Base-by-base conservation (phyloP, 2,888 invertebrate genomes). In the Gonocerus acuteangulatus region DNA sequence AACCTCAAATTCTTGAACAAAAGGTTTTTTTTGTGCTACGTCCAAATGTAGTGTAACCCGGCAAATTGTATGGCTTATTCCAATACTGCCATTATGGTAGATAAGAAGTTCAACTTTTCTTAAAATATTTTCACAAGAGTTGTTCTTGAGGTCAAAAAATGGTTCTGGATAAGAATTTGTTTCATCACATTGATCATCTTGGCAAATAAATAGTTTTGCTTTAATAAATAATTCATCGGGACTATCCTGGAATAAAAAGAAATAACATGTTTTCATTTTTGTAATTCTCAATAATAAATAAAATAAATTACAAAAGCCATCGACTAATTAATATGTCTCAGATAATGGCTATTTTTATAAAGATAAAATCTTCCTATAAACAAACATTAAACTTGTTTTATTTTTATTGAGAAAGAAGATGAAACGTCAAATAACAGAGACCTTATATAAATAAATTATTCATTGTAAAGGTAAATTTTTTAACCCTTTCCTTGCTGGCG, bases 51-150 rank as follows among this genome's bases (percentile, higher is more conserved):
- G 70, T 16, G 72, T 70, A 59, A 79, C 72, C 64, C 73, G 73
- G 1, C 74, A 74, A 22, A 72, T 68, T 11, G 77, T 71, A 21
- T 70, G 69, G 1, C 69, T 67, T 16, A 81, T 76, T 2, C 81
- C 80, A 39, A 70, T 67, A 0, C 76, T 75, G 2, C 80, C 80
- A 67, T 78, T 77, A 64, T 79, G 77, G 57, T 68, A 62, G 51
- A 79, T 70, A 2, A 71, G 66, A 60, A 76, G 75, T 52, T 71
- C 71, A 2, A 78, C 68, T 32, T 68, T 68, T 54, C 70, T 72
- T 1, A 76, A 72, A 16, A 74, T 70, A 65, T 77, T 75, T 4
- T 58, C 59, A 65, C 78, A 78, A n/a, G 52, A 52, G 36, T 63
- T 57, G 19, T 45, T 36, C 9, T n/a, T 16, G 34, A 34, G 36